Base-by-base conservation (phyloP, 2,888 invertebrate species). In the Drosophila putrida region DNA sequence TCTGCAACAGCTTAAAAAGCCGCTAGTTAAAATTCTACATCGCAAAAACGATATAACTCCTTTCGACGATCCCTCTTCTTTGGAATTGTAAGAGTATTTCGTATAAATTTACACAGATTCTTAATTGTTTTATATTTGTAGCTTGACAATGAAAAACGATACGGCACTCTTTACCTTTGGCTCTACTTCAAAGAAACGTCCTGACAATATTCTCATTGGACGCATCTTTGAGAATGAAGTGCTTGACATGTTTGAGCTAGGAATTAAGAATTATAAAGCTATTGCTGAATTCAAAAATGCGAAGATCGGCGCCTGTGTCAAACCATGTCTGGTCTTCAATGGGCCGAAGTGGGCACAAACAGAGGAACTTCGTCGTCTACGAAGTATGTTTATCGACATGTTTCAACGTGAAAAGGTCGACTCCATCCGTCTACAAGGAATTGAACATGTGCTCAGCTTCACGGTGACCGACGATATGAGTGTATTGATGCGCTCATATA, bases 191-290 rank as follows among this genome's bases (percentile, higher is more conserved):
- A 99, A 99, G 93, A 99, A 99, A 91, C 94, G 98, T 11, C 99
- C 99, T 0, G 95, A 98, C 90, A 99, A 98, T 93, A 92, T 99
- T 46, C 93, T 98, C 33, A 91, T 99, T 58, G 98, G 98, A 0
- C 94, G 99, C 78, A 95, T 96, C 90, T 99, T 95, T 92, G 97
- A 99, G 92, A 95, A 96, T 88, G 96, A 96, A 63, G 93, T 99
- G 33, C 93, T 99, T 62, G 99, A 99, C 91, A 98, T 99, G 98
- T 95, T 98, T 63, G 99, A 99, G 93, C 94, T 99, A 61, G 97
- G 98, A 10, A 95, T 99, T 25, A 97, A 97, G 58, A 94, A 95
- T 59, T 98, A 95, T 91, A 95, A 95, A 90, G 94, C 96, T 0
- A 94, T 99, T 91, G 93, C 94, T 15, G 96, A 97, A 46, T 98